These are phyloP conservation scores for Blera fallax DNA, from an alignment of 2,888 invertebrate genomes.

Conservation along the genomic window DNA sequence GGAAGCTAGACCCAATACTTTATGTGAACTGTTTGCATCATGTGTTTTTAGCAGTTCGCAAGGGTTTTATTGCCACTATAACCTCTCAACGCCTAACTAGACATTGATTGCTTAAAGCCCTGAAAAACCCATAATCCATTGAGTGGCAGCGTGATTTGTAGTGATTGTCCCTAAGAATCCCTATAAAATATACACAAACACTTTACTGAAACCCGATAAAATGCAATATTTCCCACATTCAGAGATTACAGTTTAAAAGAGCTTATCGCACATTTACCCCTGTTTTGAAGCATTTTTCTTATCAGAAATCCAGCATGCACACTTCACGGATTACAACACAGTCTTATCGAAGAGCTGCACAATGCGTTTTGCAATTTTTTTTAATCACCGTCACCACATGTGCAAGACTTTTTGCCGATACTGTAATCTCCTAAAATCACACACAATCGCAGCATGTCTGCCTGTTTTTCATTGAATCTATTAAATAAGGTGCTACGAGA, in stretches of 20 bases:
- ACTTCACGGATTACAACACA: no score
- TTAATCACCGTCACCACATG: neutral
- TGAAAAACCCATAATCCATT: neutral
- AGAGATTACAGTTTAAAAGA: neutral
- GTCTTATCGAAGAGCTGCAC: neutral
- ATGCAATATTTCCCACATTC: neutral
- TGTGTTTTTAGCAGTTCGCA: no score
- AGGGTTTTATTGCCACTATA: no score
- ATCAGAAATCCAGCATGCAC: neutral
- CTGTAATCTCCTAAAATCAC: neutral
- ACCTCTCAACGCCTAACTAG: no score
- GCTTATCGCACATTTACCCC: neutral
- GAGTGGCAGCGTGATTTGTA: neutral
- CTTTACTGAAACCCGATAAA: neutral
- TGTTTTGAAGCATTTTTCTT: neutral
- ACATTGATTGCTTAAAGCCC: no score
- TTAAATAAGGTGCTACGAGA: neutral
- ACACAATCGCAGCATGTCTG: neutral
- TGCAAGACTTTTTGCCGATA: neutral
- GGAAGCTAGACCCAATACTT: no score
- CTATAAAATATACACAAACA: neutral
- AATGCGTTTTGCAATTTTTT: neutral
- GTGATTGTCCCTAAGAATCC: neutral
- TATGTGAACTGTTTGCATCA: no score
- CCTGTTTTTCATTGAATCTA: neutral